A percentile compares a stretch with the other conserved stretches of the same genome.
phyloP scores from a whole-genome alignment of 2,888 invertebrate genomes.

The Lochmaea capreae region DNA sequence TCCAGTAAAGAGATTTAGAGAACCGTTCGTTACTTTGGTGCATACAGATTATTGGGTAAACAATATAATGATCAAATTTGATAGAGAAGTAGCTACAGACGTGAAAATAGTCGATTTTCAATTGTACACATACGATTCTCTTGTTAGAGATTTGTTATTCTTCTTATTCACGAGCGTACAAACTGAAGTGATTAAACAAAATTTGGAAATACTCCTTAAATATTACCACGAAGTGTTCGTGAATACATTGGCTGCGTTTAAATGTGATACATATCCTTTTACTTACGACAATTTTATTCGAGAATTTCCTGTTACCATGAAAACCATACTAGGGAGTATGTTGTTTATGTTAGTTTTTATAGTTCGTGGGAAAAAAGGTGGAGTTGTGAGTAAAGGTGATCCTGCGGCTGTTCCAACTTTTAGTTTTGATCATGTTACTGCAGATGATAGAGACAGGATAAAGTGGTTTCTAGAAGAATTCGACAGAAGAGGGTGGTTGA shows the following conservation, averaged over 20 bases:
- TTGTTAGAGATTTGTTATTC: constrained; percentile 49
- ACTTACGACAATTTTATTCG: constrained; percentile 24
- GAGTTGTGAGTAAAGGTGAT: neutral
- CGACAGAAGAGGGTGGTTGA: constrained; percentile 22
- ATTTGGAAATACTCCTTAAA: constrained; percentile 15
- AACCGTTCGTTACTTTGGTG: constrained; percentile 67
- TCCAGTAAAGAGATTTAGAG: constrained; percentile 43
- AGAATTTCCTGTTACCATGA: constrained; percentile 20
- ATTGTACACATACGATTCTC: constrained; percentile 45
- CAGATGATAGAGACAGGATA: constrained; percentile 5
- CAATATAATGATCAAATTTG: constrained; percentile 68
- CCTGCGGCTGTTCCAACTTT: neutral
- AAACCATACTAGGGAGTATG: constrained; percentile 2
- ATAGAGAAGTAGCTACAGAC: constrained; percentile 37
- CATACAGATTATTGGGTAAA: constrained; percentile 72
- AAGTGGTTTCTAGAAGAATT: constrained; percentile 14
- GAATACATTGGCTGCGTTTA: constrained; percentile 16
- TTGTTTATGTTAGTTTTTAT: constrained; percentile 51
- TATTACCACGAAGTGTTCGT: constrained; percentile 23
- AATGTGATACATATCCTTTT: constrained; percentile 20
- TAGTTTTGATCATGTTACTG: neutral
- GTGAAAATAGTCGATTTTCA: constrained; percentile 54
- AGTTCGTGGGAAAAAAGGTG: constrained; percentile 40
- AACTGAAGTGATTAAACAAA: constrained; percentile 14
- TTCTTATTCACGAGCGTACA: constrained; percentile 52